Evolutionary conservation across 2,797 vertebrate genomes (phyloP), one percentile per base, ranked within the genome.

Genomic region (Serranus cabrilla): DNA sequence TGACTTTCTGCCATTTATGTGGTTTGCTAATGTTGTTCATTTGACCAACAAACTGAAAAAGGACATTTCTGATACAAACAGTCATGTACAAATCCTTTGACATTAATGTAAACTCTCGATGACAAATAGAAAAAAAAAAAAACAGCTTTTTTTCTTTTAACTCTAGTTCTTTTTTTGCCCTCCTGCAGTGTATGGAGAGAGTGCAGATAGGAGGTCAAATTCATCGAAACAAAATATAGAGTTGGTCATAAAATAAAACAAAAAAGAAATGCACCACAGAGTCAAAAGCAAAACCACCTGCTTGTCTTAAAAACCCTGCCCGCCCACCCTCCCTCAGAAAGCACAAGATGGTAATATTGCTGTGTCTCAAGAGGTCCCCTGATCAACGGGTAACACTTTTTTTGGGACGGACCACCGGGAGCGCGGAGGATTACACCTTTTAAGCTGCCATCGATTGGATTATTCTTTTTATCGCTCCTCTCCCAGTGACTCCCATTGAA

Each of bases 281-380:
- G 90, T 94, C 84, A 80, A 91, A 92, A 92, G 85, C 87, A 86
- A 85, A 89, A 92, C 84, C 87, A 91, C 90, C 81, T 90, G 89
- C 68, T 93, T 92, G 80, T 89, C 78, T 82, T 82, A 67, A 88
- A 91, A 89, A 85, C 93, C 92, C 86, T 74, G 78, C 83, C 88
- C 89, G 1, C 76, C 87, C 79, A 6, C 74, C 85, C 84, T 58
- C 72, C 78, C 80, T 87, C 87, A 63, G 81, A 92, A 89, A 91
- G 83, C 94, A 95, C 93, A 89, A 92, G 92, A 94, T 94, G 94
- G 91, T 91, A 74, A 92, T 96, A 97, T 96, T 96, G 95, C 96
- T 96, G 91, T 92, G 91, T 95, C 87, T 94, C 83, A 83, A 90
- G 89, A 93, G 87, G 79, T 87, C 83, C 93, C 92, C 88, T 84